Base-by-base conservation (phyloP, 2,797 vertebrate species). In the Liasis olivaceus region DNA sequence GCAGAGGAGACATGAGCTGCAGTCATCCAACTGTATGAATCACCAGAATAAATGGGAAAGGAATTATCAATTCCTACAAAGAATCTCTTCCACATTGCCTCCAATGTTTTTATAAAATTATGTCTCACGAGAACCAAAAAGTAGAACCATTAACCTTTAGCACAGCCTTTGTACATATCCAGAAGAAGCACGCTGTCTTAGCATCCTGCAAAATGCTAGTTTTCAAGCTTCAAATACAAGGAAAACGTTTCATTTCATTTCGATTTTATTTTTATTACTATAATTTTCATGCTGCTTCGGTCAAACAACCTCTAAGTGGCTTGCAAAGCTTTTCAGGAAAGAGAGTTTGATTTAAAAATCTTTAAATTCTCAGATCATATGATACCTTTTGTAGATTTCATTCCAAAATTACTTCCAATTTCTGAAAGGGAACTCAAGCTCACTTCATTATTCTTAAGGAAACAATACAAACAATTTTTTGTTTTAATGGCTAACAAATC, bases 171-270 rank as follows among this genome's bases (percentile, higher is more conserved):
- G 28, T 14, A 89, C 17, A 64, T 4, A 64, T 84, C 47, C 85
- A 4, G 85, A 92, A 66, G 86, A 59, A 91, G 89, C 15, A 85
- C 7, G 20, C 5, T 0, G n/a, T 4, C 0, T 1, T 0, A 84
- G 36, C 1, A 11, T 42, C 20, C 62, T 42, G 90, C 72, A 93
- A 72, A 94, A 89, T 1, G 22, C 91, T 69, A 66, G n/a, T 54
- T 14, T 47, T 90, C 54, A 47, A n/a, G 20, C 31, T 63, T 62
- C 47, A 81, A 89, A 94, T 92, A 92, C 86, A 92, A 94, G 89
- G 87, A 89, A 89, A 47, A 28, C 12, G 31, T 36, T 36, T 36
- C 31, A 36, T 36, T 36, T 84, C 17, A 63, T 42, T 69, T 24
- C 4, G 2, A 42, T 59, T 36, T 58, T 64, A 20, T 84, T 88